phyloP scores from a whole-genome alignment of 2,113 vertebrate species.

The Loxodonta africana region DNA sequence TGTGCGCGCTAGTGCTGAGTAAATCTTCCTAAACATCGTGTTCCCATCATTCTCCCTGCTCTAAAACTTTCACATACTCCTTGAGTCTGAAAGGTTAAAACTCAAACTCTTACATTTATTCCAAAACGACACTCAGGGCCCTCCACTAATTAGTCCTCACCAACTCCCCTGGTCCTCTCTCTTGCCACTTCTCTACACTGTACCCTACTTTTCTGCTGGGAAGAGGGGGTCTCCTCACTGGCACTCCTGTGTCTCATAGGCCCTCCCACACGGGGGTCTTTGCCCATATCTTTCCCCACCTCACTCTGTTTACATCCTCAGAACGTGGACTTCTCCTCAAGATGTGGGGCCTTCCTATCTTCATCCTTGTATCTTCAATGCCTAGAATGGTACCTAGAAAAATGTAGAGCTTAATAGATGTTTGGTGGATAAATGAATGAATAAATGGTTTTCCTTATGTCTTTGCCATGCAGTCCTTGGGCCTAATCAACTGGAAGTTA shows the following conservation, averaged over 20 bases:
- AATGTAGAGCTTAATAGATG: neutral
- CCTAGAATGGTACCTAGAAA: neutral
- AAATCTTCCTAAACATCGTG: neutral
- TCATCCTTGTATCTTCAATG: neutral
- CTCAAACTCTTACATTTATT: neutral
- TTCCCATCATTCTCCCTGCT: neutral
- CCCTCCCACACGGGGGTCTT: neutral
- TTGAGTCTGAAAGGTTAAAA: neutral
- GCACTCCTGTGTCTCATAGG: neutral
- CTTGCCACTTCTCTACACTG: neutral
- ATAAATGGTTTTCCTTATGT: neutral
- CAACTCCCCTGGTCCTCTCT: neutral
- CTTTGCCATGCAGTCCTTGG: neutral
- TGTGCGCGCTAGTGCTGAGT: neutral
- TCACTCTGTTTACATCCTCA: neutral
- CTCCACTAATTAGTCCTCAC: neutral
- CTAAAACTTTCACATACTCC: neutral
- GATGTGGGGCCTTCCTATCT: neutral
- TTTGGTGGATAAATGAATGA: neutral
- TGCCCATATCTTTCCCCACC: neutral
- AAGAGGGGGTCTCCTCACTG: neutral
- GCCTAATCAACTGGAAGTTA: neutral
- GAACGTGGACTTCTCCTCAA: neutral
- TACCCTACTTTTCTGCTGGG: neutral
- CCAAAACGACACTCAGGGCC: neutral